Conservation (phyloP, 2,113 vertebrate species). For the Macrotis lagotis region DNA sequence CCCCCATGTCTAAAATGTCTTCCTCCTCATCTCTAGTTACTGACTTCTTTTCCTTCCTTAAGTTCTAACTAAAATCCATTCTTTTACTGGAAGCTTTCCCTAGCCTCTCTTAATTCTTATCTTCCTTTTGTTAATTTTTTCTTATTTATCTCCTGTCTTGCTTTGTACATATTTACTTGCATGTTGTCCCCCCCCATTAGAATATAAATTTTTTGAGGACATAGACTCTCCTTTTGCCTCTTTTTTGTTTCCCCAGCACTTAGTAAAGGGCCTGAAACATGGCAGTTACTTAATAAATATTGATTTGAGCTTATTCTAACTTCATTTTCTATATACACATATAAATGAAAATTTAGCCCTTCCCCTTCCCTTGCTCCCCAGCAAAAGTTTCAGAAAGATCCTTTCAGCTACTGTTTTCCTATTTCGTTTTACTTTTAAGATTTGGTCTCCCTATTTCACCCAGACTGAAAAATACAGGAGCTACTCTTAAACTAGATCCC, state of each 20-base stretch:
- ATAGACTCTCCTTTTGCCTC: not conserved
- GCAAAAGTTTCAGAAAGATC: conserved; percentile 48
- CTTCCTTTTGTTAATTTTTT: too few relatives aligned
- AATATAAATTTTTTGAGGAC: not conserved
- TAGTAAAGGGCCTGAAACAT: not conserved
- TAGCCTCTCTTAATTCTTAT: too few relatives aligned
- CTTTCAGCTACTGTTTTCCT: not conserved
- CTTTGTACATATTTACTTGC: not conserved
- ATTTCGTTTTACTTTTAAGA: not conserved
- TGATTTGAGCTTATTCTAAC: not conserved
- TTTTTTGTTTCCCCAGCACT: too few relatives aligned
- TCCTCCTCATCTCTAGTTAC: too few relatives aligned
- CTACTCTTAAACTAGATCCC: not conserved
- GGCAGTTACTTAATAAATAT: conserved; percentile 13
- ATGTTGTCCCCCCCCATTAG: not conserved
- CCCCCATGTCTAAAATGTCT: too few relatives aligned
- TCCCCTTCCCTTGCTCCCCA: too few relatives aligned
- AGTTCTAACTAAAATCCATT: too few relatives aligned
- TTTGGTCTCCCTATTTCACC: not conserved
- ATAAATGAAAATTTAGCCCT: conserved; percentile 45
- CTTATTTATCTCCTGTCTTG: not conserved
- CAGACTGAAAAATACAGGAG: not conserved
- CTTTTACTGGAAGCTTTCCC: too few relatives aligned
- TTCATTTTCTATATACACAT: not conserved
- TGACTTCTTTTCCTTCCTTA: too few relatives aligned